These are phyloP conservation scores for Phaenicophaeus curvirostris DNA, from an alignment of 2,797 vertebrate genomes.

Conservation along the genomic window DNA sequence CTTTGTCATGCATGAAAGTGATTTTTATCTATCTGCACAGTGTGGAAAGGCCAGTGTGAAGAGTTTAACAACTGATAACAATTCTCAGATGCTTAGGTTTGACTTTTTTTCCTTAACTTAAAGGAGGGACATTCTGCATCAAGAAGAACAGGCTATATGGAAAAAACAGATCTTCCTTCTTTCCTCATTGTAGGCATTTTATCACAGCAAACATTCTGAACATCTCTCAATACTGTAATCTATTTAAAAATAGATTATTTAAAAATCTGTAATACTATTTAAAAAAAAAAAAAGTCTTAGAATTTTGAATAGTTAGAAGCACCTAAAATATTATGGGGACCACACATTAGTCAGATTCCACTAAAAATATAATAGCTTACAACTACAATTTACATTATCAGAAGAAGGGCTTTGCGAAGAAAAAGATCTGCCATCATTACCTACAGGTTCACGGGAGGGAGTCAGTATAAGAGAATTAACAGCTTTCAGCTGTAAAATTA, in stretches of 20 bases:
- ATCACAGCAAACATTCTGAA: not conserved
- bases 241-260: too few relatives aligned
- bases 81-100: not conserved
- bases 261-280: not conserved
- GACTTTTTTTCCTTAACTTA: not conserved
- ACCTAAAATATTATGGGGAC: not conserved
- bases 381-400: not conserved
- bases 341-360: not conserved
- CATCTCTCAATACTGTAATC: not conserved
- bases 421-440: constrained; percentile 18
- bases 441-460: constrained; percentile 23
- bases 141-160: not conserved
- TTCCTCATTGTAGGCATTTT: not conserved
- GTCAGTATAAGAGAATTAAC: constrained; percentile 39
- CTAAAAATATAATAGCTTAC: not conserved
- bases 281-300: not conserved
- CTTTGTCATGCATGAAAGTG: not conserved
- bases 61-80: not conserved
- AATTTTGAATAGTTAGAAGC: not conserved
- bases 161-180: not conserved
- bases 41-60: not conserved
- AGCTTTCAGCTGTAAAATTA: constrained; percentile 63
- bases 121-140: not conserved
- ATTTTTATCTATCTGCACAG: not conserved
- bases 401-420: not conserved